Conservation (phyloP, 2,888 invertebrate genomes). For the Acanthopleura granulata region DNA sequence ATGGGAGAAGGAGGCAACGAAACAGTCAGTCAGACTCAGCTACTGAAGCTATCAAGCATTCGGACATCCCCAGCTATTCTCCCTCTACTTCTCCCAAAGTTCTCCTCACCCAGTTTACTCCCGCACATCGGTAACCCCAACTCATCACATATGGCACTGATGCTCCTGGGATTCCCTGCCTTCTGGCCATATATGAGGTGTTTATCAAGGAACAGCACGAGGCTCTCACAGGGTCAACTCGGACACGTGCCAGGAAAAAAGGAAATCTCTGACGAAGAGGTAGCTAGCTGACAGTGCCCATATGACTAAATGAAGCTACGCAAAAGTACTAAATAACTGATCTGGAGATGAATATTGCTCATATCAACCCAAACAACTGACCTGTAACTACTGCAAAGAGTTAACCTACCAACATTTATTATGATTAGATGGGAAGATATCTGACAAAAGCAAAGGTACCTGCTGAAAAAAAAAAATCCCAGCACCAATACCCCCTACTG, state of each 20-base stretch:
- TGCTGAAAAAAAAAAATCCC: too few relatives aligned
- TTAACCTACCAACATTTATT: too few relatives aligned
- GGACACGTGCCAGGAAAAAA: neutral
- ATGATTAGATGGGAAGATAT: too few relatives aligned
- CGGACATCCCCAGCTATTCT: neutral
- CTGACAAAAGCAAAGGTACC: too few relatives aligned
- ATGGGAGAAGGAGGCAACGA: neutral
- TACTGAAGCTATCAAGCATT: neutral
- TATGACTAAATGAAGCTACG: neutral
- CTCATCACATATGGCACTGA: neutral
- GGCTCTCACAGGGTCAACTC: neutral
- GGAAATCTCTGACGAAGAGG: too few relatives aligned
- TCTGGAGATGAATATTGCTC: too few relatives aligned
- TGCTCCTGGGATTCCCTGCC: neutral
- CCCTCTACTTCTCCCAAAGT: neutral
- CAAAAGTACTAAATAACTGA: too few relatives aligned
- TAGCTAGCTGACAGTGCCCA: neutral
- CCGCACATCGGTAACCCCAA: neutral
- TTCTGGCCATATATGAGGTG: constrained; percentile 15
- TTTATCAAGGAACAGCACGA: neutral
- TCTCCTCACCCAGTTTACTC: neutral
- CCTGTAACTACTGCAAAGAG: too few relatives aligned
- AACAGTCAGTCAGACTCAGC: neutral
- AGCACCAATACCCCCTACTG: too few relatives aligned
- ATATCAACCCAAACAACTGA: too few relatives aligned